Evolutionary conservation across 1,140 invertebrate species (phyloP).

Genomic region (Tetramorium simillimum): DNA sequence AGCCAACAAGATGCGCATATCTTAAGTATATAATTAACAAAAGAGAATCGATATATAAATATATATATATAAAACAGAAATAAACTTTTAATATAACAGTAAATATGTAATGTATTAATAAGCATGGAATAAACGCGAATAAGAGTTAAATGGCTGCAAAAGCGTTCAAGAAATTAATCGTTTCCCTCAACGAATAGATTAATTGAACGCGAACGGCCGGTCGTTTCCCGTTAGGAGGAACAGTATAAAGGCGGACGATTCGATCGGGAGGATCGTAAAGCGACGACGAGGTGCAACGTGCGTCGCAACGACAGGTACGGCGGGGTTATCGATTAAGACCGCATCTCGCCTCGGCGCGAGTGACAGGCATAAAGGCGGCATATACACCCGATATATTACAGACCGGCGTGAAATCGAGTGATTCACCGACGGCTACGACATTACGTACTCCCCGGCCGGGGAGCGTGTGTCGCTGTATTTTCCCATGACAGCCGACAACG

Average conservation of each 20-base stretch:
- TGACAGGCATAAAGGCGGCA: slow-evolving; percentile 40
- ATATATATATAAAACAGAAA: background rate
- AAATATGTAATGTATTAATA: background rate
- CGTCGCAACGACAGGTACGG: background rate
- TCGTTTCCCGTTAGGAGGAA: background rate
- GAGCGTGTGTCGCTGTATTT: slow-evolving; percentile 56
- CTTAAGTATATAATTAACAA: background rate
- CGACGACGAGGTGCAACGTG: background rate
- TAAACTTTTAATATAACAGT: background rate
- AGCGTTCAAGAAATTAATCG: background rate
- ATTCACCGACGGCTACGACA: slow-evolving; percentile 53
- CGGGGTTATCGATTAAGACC: slow-evolving; percentile 46
- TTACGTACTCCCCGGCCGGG: slow-evolving; percentile 35
- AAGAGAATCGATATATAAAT: background rate
- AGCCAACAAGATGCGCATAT: background rate
- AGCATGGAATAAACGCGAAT: background rate
- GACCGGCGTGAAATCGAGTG: slow-evolving; percentile 63
- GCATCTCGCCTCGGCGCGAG: slow-evolving; percentile 25
- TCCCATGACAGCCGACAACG: slow-evolving; percentile 65
- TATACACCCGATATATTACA: slow-evolving; percentile 55
- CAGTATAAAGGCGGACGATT: background rate
- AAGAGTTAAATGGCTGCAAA: background rate
- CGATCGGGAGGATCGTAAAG: background rate
- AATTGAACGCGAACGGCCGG: background rate
- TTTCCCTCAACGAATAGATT: background rate